Evolutionary conservation across 2,797 vertebrate genomes (phyloP), one percentile per base, ranked within the genome.

Genomic region (Syngnathus rostellatus): DNA sequence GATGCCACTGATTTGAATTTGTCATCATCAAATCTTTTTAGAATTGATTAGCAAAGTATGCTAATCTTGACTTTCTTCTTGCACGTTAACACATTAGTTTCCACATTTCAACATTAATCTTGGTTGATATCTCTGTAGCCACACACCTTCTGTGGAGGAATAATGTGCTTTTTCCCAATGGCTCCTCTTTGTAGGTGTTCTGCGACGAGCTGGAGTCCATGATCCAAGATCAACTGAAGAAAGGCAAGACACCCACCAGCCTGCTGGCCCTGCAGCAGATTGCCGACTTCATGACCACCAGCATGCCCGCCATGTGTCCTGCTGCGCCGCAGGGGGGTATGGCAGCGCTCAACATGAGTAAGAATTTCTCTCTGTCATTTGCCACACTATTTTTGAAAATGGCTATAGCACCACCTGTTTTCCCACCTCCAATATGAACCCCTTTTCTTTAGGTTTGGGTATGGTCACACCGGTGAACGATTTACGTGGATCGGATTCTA

Each of bases 381-480:
- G 1, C n/a, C n/a, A 51, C 7, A 51, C 50, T 51, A 21, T 51
- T n/a, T 21, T 2, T 51, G n/a, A 21, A n/a, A 51, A 8, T 9
- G 21, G 46, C 50, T 10, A 21, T 10, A 62, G 12, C 59, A 41
- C 17, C 38, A 9, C 41, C 8, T 43, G 41, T 12, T 43, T 43
- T 43, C 11, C 41, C 11, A 43, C 41, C 31, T 31, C 60, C 9
- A 21, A 17, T 60, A 38, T n/a, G 7, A 25, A 39, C 4, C 37
- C 8, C 45, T 50, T 63, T 62, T 25, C 25, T 51, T 8, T 79
- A 99, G 96, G 97, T 87, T 91, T 99, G 77, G 97, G 97, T 17
- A 98, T 99, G 97, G 97, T 99, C 76, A 99, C 95, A 16, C 97
- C 97, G 0, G 95, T 99, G 75, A 99, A 99, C 58, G 97, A 99